Evolutionary conservation across 1,140 invertebrate species (phyloP), one percentile per base, ranked within the genome.

Genomic region (Dermatophagoides farinae): DNA sequence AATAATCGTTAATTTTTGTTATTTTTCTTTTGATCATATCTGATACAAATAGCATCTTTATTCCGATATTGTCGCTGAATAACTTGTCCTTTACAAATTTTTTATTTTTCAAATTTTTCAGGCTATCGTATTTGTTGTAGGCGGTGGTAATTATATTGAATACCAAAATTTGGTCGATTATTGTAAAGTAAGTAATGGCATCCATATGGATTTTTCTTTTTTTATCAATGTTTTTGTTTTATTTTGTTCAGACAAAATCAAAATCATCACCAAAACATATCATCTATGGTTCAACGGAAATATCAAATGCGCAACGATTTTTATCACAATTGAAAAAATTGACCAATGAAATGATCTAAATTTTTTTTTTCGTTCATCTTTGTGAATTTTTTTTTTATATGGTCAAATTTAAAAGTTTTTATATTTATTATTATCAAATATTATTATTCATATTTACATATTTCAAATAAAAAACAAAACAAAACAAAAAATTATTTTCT

Each of bases 101-200:
- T 60, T 25, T 10, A 47, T 25, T 39, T 52, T 41, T 46, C 20
- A 5, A 50, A 46, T 38, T 20, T 38, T 85, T 71, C 80, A 86
- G 70, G 87, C 89, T 14, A 83, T 96, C 65, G 91, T 98, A 10
- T 98, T 98, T 72, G 77, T 98, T 54, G 86, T 98, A 37, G 95
- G 95, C 55, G 95, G 95, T 61, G 95, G 95, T 38, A 97, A 96
- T 77, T 98, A 98, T 70, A 96, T 97, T 67, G 95, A 99, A 74
- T 98, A 98, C 72, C 92, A 97, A 72, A 98, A 99, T 78, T 77
- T 99, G 41, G 79, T 88, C 39, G 92, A 97, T 71, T 96, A 93
- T 71, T 84, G 84, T 16, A 95, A 88, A 76, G 80, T 83, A 60
- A 61, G 62, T 39, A 40, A 6, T 38, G 39, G 53, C 25, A n/a